phyloP scores from a whole-genome alignment of 2,113 vertebrate genomes.

The Serilophus lunatus region DNA sequence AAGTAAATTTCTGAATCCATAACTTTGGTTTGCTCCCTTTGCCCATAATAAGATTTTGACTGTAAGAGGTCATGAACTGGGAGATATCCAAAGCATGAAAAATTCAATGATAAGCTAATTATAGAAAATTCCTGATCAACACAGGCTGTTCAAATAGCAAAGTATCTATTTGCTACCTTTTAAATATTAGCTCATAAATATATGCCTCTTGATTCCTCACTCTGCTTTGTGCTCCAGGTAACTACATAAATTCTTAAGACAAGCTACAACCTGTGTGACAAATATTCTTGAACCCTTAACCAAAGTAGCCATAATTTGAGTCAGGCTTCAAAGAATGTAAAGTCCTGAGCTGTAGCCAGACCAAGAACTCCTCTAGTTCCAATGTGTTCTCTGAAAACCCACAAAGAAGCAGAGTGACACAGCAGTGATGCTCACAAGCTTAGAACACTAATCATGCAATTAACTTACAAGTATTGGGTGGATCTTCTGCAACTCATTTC shows the following conservation, averaged over 20 bases:
- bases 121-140: neutral
- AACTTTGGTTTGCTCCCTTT: neutral
- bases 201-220: neutral
- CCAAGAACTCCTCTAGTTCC: neutral
- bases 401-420: neutral
- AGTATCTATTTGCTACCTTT: neutral
- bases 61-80: neutral
- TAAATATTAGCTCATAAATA: neutral
- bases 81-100: neutral
- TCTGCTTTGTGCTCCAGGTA: neutral
- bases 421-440: neutral
- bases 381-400: neutral
- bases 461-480: neutral
- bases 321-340: neutral
- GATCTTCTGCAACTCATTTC: neutral
- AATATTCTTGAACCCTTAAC: neutral
- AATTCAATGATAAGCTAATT: neutral
- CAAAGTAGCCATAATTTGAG: neutral
- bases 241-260: neutral
- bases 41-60: neutral
- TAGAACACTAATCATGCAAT: accelerated
- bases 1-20: neutral
- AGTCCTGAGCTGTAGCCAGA: neutral
- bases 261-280: neutral
- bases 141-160: neutral